Evolutionary conservation across 1,140 invertebrate genomes (phyloP).

Genomic region (Antheraea mylitta): DNA sequence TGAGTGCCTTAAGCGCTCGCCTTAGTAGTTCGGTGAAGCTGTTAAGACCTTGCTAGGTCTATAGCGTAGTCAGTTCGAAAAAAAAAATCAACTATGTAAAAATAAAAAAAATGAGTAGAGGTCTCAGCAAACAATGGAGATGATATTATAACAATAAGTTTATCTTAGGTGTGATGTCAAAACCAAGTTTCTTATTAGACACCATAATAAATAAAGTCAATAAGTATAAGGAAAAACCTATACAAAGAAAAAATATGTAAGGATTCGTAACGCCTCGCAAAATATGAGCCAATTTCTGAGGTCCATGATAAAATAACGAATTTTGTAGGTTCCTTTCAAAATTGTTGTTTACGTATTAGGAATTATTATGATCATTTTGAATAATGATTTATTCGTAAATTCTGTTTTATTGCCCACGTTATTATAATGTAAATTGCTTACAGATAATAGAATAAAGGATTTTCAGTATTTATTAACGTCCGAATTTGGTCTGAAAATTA

Average conservation of each 20-base stretch:
- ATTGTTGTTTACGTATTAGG: conserved; percentile 7
- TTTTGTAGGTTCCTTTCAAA: conserved; percentile 10
- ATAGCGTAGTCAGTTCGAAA: too few relatives aligned
- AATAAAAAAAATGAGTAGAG: neutral
- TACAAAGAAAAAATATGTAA: conserved; percentile 24
- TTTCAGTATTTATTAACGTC: too few relatives aligned
- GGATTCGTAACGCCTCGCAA: conserved; percentile 16
- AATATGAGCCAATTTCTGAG: conserved; percentile 25
- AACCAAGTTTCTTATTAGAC: conserved; percentile 28
- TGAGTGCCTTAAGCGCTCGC: too few relatives aligned
- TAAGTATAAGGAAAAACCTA: conserved; percentile 26
- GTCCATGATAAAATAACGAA: conserved; percentile 17
- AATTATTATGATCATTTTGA: neutral
- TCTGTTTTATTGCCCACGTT: neutral
- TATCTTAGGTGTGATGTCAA: conserved; percentile 34
- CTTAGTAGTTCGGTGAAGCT: too few relatives aligned
- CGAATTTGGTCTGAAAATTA: too few relatives aligned
- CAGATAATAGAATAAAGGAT: too few relatives aligned
- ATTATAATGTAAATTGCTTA: too few relatives aligned
- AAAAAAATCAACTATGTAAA: too few relatives aligned
- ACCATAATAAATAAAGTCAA: conserved; percentile 24
- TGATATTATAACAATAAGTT: conserved; percentile 18
- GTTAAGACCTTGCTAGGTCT: too few relatives aligned
- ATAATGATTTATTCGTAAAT: neutral
- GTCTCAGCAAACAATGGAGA: neutral